Evolutionary conservation across 1,140 invertebrate species (phyloP), one percentile per base, ranked within the genome.

Genomic region (Drosophila sucinea): DNA sequence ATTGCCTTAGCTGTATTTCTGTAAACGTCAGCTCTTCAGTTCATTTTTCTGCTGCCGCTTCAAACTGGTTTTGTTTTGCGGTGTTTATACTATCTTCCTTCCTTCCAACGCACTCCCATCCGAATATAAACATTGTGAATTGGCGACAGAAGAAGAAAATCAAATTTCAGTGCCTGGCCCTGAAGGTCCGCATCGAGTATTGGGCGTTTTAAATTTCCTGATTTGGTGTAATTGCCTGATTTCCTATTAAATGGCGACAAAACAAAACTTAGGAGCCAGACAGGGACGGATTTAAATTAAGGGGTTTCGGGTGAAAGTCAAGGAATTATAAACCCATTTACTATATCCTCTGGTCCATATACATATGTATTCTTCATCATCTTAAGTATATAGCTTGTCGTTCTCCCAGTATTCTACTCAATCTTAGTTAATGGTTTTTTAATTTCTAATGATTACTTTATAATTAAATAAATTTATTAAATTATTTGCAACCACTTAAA

Each of bases 81-180:
- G 2, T 47, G 44, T 51, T 51, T 51, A 51, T 51, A 27, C 25
- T 51, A 10, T 51, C 25, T 44, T 23, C 64, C 61, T 32, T n/a
- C 25, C 1, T 32, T 62, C 17, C 35, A 41, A 62, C 60, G n/a
- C 27, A 41, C 60, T 62, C 60, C 23, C 35, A 62, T 6, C 30
- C 29, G 5, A 30, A 77, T 60, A 77, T 77, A 64, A 60, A 35
- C 67, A 69, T 70, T 47, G 32, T 17, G 32, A 56, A 56, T 7
- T n/a, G 17, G 8, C n/a, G 30, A 3, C 6, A 27, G 38, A 54
- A 60, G 67, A 70, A 30, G 32, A 76, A 61, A 67, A 68, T 78
- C 76, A 54, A 68, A 78, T 78, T 79, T 77, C 74, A 56, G 44
- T 32, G 75, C 60, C 69, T 58, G 71, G 81, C 81, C 67, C 71